phyloP scores from a whole-genome alignment of 2,888 invertebrate species.

The Tiliacea aurago region DNA sequence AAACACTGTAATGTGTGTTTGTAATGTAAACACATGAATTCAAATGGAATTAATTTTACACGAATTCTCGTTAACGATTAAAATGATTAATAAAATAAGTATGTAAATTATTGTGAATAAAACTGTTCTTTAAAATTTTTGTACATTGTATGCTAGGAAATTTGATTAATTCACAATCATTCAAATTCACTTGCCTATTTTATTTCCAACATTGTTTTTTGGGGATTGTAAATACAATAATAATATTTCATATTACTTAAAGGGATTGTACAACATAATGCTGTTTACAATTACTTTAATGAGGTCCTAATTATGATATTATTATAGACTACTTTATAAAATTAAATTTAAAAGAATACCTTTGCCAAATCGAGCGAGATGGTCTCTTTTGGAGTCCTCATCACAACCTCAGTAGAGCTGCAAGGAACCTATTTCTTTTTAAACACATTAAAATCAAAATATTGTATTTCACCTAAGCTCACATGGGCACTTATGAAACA shows the following conservation, averaged over 20 bases:
- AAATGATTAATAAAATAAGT: neutral
- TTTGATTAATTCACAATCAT: neutral
- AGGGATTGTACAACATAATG: too few species aligned
- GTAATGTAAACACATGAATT: slow-evolving; percentile 4
- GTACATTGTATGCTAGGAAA: neutral
- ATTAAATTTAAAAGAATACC: too few species aligned
- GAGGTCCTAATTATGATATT: neutral
- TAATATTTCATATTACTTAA: too few species aligned
- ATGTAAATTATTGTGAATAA: neutral
- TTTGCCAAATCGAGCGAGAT: neutral
- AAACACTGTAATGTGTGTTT: slow-evolving; percentile 10
- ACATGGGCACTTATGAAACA: too few species aligned
- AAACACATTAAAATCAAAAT: neutral
- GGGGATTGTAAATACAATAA: too few species aligned
- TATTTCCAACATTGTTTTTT: neutral
- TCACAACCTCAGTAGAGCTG: too few species aligned
- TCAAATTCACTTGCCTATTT: neutral
- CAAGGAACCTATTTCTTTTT: neutral
- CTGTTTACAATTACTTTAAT: neutral
- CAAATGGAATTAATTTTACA: neutral
- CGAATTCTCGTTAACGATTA: neutral
- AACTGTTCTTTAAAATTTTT: neutral
- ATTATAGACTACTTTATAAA: neutral
- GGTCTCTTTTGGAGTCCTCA: too few species aligned
- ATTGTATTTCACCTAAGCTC: too few species aligned